Evolutionary conservation across 1,140 invertebrate species (phyloP).

Genomic region (Drosophila nebulosa): DNA sequence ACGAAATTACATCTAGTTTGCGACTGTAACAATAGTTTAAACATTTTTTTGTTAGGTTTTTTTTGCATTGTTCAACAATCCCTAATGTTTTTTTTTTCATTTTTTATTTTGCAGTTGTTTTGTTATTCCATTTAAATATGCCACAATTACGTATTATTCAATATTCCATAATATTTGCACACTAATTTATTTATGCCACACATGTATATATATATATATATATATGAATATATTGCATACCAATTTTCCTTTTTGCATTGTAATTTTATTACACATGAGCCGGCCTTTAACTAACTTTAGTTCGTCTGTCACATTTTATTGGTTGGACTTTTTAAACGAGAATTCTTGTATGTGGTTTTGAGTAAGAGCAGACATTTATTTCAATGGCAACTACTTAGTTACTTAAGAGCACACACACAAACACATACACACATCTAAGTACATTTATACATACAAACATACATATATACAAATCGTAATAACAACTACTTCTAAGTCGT

Average conservation of each 20-base stretch:
- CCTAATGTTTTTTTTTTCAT: constrained; percentile 16
- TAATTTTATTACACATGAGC: too few species aligned
- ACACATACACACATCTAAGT: constrained; percentile 23
- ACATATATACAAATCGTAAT: constrained; percentile 8
- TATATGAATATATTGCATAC: not conserved
- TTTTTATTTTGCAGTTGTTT: not conserved
- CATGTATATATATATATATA: not conserved
- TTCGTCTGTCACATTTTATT: constrained; percentile 1
- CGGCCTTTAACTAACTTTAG: not conserved
- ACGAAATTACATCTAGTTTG: not conserved
- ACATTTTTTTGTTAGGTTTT: not conserved
- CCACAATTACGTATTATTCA: constrained; percentile 25
- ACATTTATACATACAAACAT: constrained; percentile 11
- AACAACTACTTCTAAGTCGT: constrained; percentile 14
- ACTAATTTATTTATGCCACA: constrained; percentile 2
- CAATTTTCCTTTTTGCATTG: too few species aligned
- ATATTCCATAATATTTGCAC: constrained; percentile 26
- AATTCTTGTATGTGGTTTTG: not conserved
- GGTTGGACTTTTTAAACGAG: constrained; percentile 2
- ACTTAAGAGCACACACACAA: not conserved
- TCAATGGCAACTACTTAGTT: constrained; percentile 8
- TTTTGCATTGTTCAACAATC: constrained; percentile 25
- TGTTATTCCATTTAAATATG: constrained; percentile 2
- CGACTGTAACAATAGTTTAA: not conserved
- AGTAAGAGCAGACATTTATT: not conserved